Evolutionary conservation across 1,140 invertebrate genomes (phyloP), one percentile per base, ranked within the genome.

Genomic region (Galleria mellonella): DNA sequence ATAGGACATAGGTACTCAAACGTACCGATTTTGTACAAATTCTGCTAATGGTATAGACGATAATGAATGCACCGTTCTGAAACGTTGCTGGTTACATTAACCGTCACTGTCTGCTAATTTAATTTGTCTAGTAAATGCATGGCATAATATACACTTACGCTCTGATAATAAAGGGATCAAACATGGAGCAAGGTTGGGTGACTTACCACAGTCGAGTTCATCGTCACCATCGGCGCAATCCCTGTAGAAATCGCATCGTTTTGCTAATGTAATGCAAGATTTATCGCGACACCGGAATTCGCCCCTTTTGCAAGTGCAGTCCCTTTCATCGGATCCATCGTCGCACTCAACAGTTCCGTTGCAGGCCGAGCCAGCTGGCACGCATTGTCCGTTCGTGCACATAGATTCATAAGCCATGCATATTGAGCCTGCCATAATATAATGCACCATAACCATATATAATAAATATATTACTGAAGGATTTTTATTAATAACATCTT

Each of bases 321-420:
- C 72, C 47, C 68, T 68, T 87, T 96, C 94, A 68, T 96, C 94
- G 50, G 92, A 91, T 68, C 88, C 87, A 76, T 93, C 92, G 27
- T 90, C 85, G 86, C 94, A 95, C 62, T 95, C 90, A 69, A 87
- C 86, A 61, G 90, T 89, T 51, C 91, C 91, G 72, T 96, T 93
- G 87, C 94, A 96, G 36, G 89, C 83, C 69, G 90, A 89, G 2
- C 88, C 83, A 31, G 87, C 72, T 15, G 89, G 87, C 54, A 96
- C 91, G 86, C 94, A 96, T 60, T 89, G 87, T 51, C 91, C 90
- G 64, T 90, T 91, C 62, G 74, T 59, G 61, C 81, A 84, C 55
- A 75, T 68, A 79, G 72, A 81, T 63, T 84, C 52, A 81, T 69
- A 78, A 81, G 81, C 75, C 81, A 84, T 84, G 81, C 81, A 82